phyloP scores from a whole-genome alignment of 2,797 vertebrate species.

The Mormyrus proboscirostris region DNA sequence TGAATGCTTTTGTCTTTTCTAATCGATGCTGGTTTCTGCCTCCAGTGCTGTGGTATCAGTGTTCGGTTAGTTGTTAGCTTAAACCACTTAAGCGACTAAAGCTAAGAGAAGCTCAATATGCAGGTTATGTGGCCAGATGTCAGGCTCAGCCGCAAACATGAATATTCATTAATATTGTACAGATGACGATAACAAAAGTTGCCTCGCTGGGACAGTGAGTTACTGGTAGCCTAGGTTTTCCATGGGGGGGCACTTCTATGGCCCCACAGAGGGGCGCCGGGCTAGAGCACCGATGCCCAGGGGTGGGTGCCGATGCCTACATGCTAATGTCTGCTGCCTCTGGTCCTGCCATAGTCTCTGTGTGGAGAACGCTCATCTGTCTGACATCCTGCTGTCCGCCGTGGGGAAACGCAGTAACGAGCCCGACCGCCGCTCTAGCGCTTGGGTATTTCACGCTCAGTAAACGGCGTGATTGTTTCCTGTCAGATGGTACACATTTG shows the following conservation, averaged over 20 bases:
- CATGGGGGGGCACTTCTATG: neutral
- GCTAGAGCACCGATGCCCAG: neutral
- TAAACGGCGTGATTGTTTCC: constrained; percentile 11
- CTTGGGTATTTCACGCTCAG: neutral
- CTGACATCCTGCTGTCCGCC: neutral
- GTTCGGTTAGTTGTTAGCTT: neutral
- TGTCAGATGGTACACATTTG: neutral
- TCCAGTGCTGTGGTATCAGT: neutral
- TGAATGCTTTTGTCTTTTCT: neutral
- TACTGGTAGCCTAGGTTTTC: neutral
- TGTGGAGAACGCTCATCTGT: neutral
- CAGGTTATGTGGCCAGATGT: neutral
- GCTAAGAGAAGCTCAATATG: neutral
- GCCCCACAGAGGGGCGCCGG: neutral
- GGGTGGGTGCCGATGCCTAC: neutral
- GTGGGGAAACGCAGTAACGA: neutral
- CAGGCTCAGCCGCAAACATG: neutral
- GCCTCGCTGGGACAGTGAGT: neutral
- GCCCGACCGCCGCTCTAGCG: neutral
- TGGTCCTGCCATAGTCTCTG: neutral
- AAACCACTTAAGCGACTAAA: neutral
- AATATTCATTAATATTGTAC: neutral
- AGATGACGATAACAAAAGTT: neutral
- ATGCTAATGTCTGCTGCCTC: neutral
- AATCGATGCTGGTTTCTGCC: neutral